Conservation (phyloP, 2,797 vertebrate species). For the Amblyopsis hoosieri region DNA sequence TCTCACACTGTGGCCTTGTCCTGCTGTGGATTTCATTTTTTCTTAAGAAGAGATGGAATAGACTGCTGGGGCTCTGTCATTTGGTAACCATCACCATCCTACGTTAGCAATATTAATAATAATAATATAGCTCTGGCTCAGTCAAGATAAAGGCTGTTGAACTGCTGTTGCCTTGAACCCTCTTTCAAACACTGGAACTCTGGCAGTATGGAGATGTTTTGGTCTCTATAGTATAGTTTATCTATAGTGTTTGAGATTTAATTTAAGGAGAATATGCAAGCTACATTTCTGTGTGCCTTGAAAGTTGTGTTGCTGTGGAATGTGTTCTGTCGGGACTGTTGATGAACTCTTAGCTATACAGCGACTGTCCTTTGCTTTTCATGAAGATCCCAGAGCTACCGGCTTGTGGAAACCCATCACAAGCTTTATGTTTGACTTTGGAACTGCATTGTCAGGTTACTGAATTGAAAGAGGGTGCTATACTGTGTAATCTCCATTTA, state of each 20-base stretch:
- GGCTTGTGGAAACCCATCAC: conserved; percentile 40
- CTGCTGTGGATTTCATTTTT: conserved; percentile 12
- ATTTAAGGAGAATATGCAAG: conserved; percentile 20
- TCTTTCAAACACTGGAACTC: not conserved
- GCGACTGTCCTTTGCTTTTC: conserved; percentile 33
- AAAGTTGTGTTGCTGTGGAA: conserved; percentile 40
- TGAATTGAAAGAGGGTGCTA: conserved; percentile 9
- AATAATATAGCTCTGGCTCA: no score
- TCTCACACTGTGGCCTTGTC: not conserved
- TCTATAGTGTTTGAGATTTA: conserved; percentile 5
- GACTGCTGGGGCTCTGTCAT: not conserved
- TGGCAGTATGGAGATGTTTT: conserved; percentile 1
- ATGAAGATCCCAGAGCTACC: conserved; percentile 16
- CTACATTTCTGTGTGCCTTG: conserved; percentile 59
- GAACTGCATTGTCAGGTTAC: conserved; percentile 33
- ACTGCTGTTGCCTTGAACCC: conserved; percentile 1
- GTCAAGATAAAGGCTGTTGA: not conserved
- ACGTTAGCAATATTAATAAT: no score
- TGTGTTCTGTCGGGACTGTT: conserved; percentile 41
- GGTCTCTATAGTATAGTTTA: not conserved
- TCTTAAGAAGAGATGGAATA: conserved; percentile 16
- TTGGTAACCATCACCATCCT: not conserved
- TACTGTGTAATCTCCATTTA: conserved; percentile 45
- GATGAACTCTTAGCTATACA: conserved; percentile 35
- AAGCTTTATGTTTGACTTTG: conserved; percentile 75